Conservation (phyloP, 2,797 vertebrate species). For the Cyclura pinguis region DNA sequence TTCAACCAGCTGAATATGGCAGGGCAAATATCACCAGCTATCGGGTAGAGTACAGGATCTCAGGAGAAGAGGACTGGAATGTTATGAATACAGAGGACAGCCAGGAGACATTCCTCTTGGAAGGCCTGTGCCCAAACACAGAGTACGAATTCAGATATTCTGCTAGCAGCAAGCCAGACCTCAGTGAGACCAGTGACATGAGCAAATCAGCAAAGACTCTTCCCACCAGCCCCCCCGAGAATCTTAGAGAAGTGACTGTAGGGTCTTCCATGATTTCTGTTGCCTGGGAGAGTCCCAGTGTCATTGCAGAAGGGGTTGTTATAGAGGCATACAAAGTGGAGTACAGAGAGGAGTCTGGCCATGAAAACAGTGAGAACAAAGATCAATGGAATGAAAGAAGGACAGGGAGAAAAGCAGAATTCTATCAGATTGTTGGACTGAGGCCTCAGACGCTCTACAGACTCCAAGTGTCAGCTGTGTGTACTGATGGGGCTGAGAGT, state of each 20-base stretch:
- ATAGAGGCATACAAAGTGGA: slow-evolving; percentile 40
- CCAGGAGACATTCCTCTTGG: no score
- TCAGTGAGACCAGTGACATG: neutral
- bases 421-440: neutral
- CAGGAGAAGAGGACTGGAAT: slow-evolving; percentile 58
- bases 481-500: neutral
- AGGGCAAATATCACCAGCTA: slow-evolving; percentile 20
- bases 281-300: slow-evolving; percentile 14
- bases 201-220: slow-evolving; percentile 23
- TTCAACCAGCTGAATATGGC: slow-evolving; percentile 59
- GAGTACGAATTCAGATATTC: slow-evolving; percentile 67
- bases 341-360: slow-evolving; percentile 8
- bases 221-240: slow-evolving; percentile 38
- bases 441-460: neutral
- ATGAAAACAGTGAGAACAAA: neutral
- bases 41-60: slow-evolving; percentile 53
- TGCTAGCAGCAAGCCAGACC: slow-evolving; percentile 51
- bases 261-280: neutral
- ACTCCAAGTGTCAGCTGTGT: slow-evolving; percentile 16
- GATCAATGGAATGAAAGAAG: neutral
- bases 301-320: neutral
- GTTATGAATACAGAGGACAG: neutral
- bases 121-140: slow-evolving; percentile 55
- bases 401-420: neutral
- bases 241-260: neutral